Conservation (phyloP, 2,888 invertebrate genomes). For the Diarsia dahlii region DNA sequence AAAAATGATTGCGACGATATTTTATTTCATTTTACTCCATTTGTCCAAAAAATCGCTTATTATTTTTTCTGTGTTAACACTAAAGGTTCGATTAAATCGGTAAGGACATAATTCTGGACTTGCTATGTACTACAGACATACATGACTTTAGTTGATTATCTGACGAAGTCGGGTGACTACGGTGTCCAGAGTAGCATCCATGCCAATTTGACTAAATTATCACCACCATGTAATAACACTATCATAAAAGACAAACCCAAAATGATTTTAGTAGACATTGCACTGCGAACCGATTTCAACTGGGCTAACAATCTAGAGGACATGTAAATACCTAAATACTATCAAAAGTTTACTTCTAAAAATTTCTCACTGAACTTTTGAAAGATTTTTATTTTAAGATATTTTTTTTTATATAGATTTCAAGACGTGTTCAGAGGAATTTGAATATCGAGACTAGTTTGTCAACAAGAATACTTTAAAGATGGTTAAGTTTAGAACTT, state of each 20-base stretch:
- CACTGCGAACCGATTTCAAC: conserved; percentile 35
- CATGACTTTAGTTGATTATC: neutral
- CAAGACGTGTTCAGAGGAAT: conserved; percentile 16
- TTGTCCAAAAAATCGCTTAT: neutral
- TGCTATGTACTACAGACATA: neutral
- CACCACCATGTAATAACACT: conserved; percentile 29
- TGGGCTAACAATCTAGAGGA: conserved; percentile 45
- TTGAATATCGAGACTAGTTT: conserved; percentile 20
- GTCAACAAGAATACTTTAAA: conserved; percentile 30
- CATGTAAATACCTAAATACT: conserved; percentile 57
- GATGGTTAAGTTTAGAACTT: conserved; percentile 8
- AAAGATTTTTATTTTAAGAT: conserved; percentile 42
- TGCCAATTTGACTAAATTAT: conserved; percentile 17
- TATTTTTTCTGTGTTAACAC: neutral
- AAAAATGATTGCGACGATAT: neutral
- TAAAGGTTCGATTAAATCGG: neutral
- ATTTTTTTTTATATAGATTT: conserved; percentile 25
- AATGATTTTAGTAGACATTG: conserved; percentile 35
- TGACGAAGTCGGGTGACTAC: neutral
- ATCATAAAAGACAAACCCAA: conserved; percentile 32
- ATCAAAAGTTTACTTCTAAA: conserved; percentile 63
- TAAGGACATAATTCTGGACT: neutral
- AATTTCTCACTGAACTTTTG: conserved; percentile 59
- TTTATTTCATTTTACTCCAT: neutral
- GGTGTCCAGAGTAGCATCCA: neutral